These are phyloP conservation scores for Gymnocypris eckloni DNA, from an alignment of 2,797 vertebrate species.

Conservation along the genomic window DNA sequence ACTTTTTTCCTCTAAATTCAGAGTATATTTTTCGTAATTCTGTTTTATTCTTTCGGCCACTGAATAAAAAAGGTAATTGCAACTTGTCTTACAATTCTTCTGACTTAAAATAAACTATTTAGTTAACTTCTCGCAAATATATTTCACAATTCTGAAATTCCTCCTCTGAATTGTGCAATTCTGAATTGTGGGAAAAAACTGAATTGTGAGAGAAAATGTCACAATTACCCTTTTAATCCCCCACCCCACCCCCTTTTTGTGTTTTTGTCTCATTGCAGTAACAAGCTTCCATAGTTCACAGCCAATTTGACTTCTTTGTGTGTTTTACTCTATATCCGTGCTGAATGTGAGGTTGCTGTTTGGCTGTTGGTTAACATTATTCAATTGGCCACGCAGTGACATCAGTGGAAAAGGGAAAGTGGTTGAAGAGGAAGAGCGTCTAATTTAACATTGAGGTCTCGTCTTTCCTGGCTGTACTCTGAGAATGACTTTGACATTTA, in stretches of 20 bases:
- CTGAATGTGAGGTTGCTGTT: neutral
- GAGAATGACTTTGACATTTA: constrained; percentile 76
- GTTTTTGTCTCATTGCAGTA: neutral
- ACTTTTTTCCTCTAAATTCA: too few relatives aligned
- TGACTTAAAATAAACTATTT: too few relatives aligned
- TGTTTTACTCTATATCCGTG: neutral
- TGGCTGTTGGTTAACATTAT: neutral
- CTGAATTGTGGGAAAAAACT: neutral
- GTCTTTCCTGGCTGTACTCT: constrained; percentile 57
- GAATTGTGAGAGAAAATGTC: too few relatives aligned
- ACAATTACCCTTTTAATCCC: neutral
- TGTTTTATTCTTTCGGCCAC: too few relatives aligned
- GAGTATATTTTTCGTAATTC: too few relatives aligned
- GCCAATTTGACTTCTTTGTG: neutral
- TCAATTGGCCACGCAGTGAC: neutral
- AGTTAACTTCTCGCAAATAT: too few relatives aligned
- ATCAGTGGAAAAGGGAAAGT: constrained; percentile 3
- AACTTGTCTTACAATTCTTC: too few relatives aligned
- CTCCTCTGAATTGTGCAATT: neutral
- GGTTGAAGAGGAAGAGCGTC: neutral
- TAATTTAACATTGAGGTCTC: neutral
- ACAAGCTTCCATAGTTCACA: neutral
- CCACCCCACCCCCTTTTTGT: too few relatives aligned
- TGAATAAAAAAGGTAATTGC: too few relatives aligned
- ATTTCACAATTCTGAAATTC: neutral